Evolutionary conservation across 1,140 invertebrate species (phyloP).

Genomic region (Ceratosolen solmsi): DNA sequence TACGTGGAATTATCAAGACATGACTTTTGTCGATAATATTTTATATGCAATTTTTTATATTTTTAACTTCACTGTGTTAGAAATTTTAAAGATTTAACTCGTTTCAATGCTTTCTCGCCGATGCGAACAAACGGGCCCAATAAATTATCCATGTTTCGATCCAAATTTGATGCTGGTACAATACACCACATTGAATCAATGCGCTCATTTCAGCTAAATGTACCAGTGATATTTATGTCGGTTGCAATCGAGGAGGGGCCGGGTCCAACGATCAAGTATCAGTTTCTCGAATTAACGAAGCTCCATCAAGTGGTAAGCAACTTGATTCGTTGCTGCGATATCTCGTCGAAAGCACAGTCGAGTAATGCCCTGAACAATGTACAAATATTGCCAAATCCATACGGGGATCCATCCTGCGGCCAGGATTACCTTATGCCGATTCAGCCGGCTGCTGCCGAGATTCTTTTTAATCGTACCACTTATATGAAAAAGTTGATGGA

Average conservation of each 20-base stretch:
- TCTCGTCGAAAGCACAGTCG: slow-evolving; percentile 85
- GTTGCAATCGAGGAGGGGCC: slow-evolving; percentile 95
- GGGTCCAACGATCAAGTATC: slow-evolving; percentile 94
- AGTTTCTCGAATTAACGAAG: slow-evolving; percentile 95
- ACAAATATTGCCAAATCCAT: slow-evolving; percentile 85
- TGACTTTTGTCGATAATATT: too few species aligned
- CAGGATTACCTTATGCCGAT: slow-evolving; percentile 84
- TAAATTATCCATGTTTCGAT: too few species aligned
- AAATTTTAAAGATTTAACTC: too few species aligned
- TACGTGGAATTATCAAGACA: too few species aligned
- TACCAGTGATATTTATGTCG: slow-evolving; percentile 91
- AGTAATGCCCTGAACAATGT: slow-evolving; percentile 73
- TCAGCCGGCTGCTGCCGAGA: slow-evolving; percentile 84
- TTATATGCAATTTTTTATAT: too few species aligned
- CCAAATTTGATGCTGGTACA: too few species aligned
- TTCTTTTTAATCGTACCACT: slow-evolving; percentile 86
- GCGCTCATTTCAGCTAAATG: slow-evolving; percentile 78
- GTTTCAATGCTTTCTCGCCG: too few species aligned
- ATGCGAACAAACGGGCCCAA: too few species aligned
- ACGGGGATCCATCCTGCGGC: slow-evolving; percentile 80
- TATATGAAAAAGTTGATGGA: slow-evolving; percentile 97
- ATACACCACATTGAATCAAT: too few species aligned
- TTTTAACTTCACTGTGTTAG: too few species aligned
- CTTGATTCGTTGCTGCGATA: slow-evolving; percentile 93
- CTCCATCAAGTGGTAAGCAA: slow-evolving; percentile 95